Conservation (phyloP, 1,140 invertebrate species). For the Nasonia vitripennis region DNA sequence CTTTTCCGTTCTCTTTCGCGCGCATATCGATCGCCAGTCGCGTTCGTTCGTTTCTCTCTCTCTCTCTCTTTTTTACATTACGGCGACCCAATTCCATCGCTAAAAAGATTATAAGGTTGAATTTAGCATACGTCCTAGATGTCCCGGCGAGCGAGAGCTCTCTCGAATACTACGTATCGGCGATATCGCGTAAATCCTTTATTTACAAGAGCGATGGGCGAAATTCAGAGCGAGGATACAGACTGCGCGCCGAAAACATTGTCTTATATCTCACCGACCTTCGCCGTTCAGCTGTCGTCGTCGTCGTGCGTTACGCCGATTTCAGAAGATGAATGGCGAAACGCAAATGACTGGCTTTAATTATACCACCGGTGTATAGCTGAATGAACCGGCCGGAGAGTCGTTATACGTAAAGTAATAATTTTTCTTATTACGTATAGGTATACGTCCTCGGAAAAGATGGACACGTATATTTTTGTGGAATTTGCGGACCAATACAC, state of each 20-base stretch:
- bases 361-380: neutral
- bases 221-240: slow-evolving; percentile 20
- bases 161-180: too few relatives aligned
- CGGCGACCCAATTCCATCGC: slow-evolving; percentile 35
- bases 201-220: neutral
- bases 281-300: neutral
- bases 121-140: slow-evolving; percentile 45
- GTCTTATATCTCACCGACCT: neutral
- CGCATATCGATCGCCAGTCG: neutral
- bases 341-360: slow-evolving; percentile 21
- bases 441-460: too few relatives aligned
- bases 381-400: neutral
- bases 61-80: neutral
- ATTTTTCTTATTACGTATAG: too few relatives aligned
- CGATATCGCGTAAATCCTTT: too few relatives aligned
- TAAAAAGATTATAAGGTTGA: slow-evolving; percentile 34
- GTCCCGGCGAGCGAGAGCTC: neutral
- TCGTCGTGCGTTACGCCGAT: neutral
- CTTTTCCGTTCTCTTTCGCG: neutral
- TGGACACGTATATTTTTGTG: too few relatives aligned
- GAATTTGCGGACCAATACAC: too few relatives aligned
- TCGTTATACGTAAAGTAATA: too few relatives aligned
- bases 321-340: slow-evolving; percentile 18
- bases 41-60: neutral
- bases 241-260: neutral